Evolutionary conservation across 2,113 vertebrate species (phyloP).

Genomic region (Elephas maximus): DNA sequence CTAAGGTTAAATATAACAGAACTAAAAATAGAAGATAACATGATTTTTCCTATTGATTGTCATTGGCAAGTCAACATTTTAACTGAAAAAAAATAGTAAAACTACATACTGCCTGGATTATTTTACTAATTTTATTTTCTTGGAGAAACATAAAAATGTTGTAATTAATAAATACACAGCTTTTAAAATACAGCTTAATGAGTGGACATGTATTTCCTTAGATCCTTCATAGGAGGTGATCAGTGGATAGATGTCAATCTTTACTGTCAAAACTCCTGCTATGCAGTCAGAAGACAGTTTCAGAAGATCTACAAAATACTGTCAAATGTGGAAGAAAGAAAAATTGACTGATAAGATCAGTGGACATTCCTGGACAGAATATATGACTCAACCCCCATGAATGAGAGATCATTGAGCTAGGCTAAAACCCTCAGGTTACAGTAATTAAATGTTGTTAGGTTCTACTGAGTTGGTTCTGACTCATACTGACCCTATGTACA

Average conservation of each 20-base stretch:
- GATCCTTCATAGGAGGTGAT: background rate
- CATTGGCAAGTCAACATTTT: background rate
- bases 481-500: too few species aligned
- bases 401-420: background rate
- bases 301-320: background rate
- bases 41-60: background rate
- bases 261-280: background rate
- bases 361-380: background rate
- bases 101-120: background rate
- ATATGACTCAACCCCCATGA: too few species aligned
- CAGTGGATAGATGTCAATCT: background rate
- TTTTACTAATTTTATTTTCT: background rate
- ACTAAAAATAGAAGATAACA: background rate
- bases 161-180: background rate
- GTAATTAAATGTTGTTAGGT: too few species aligned
- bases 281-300: background rate
- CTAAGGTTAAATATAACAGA: background rate
- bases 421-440: background rate
- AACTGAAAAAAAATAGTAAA: background rate
- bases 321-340: background rate
- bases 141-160: background rate
- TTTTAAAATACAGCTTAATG: background rate
- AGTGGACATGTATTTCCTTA: background rate
- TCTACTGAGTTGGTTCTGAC: too few species aligned
- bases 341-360: background rate